These are phyloP conservation scores for Nomada fabriciana DNA, from an alignment of 2,888 invertebrate species.

Conservation along the genomic window DNA sequence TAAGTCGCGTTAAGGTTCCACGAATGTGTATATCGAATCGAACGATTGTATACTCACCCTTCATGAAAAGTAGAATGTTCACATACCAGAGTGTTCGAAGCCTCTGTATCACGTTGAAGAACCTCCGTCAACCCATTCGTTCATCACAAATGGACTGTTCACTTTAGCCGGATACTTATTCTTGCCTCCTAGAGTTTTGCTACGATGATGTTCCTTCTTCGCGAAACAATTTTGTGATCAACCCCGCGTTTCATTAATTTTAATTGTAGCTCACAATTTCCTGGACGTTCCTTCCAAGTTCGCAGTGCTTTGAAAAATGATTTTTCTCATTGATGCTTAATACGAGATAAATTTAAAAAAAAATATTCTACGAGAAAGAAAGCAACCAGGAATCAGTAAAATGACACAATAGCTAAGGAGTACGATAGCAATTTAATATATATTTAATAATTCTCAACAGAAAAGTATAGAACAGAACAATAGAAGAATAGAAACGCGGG, in stretches of 20 bases:
- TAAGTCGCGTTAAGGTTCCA: conserved; percentile 44
- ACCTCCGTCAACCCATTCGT: conserved; percentile 9
- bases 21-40: conserved; percentile 13
- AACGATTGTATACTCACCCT: conserved; percentile 36
- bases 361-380: too few species aligned
- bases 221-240: neutral
- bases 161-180: conserved; percentile 9
- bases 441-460: too few species aligned
- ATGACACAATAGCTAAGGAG: too few species aligned
- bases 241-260: neutral
- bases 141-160: conserved; percentile 7
- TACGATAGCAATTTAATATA: too few species aligned
- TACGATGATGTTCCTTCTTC: conserved; percentile 17
- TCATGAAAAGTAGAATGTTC: too few species aligned
- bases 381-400: too few species aligned
- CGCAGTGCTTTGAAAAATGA: too few species aligned
- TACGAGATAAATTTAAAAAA: too few species aligned
- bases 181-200: conserved; percentile 22
- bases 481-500: neutral
- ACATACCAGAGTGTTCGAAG: neutral
- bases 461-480: too few species aligned
- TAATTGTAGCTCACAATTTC: too few species aligned
- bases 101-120: neutral
- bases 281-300: too few species aligned
- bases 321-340: too few species aligned